Percentiles rank a stretch among this genome's conserved stretches.
These are phyloP conservation scores for Poliocrania exsul DNA, from an alignment of 2,797 vertebrate genomes.

Conservation along the genomic window DNA sequence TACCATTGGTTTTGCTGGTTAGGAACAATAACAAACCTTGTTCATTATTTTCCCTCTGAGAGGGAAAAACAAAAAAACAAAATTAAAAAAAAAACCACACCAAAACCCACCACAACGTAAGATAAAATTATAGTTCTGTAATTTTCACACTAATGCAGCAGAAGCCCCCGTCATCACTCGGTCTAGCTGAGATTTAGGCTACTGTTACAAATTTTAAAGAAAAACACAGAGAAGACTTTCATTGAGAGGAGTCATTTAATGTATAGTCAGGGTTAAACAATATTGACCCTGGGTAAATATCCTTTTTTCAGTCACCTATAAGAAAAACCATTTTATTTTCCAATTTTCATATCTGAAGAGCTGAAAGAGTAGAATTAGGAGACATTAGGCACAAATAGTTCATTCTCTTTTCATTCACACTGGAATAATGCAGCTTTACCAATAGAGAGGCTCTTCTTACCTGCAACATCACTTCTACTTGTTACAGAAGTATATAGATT, in stretches of 20 bases:
- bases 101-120: background rate
- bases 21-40: background rate
- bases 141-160: background rate
- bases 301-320: background rate
- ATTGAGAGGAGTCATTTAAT: background rate
- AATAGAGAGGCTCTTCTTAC: background rate
- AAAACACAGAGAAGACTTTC: background rate
- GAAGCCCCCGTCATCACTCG: background rate
- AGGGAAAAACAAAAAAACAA: background rate
- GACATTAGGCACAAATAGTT: background rate
- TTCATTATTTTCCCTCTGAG: background rate
- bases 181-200: background rate
- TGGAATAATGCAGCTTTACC: background rate
- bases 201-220: background rate
- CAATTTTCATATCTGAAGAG: background rate
- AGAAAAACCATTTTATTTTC: background rate
- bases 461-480: background rate
- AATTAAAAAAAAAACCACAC: too few relatives aligned
- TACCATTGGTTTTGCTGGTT: background rate
- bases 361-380: background rate
- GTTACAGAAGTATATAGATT: background rate
- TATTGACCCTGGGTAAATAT: background rate
- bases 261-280: background rate
- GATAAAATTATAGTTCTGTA: background rate
- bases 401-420: background rate